Evolutionary conservation across 1,140 invertebrate species (phyloP).

Genomic region (Ectropis grisescens): DNA sequence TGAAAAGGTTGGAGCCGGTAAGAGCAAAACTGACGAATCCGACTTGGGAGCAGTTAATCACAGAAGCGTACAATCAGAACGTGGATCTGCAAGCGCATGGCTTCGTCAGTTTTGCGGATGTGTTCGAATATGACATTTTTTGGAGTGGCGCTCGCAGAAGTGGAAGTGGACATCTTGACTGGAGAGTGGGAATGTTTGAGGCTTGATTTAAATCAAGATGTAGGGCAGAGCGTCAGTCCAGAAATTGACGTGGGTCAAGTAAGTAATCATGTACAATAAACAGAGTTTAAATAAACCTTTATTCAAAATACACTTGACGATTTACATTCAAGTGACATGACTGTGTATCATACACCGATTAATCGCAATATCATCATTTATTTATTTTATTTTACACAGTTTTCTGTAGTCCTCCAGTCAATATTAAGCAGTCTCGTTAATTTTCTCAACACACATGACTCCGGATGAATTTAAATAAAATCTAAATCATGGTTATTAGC

Average conservation of each 20-base stretch:
- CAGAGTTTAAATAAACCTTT: too few relatives aligned
- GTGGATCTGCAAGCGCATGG: conserved; percentile 76
- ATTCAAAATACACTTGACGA: too few relatives aligned
- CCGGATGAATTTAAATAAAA: too few relatives aligned
- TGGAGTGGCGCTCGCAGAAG: conserved; percentile 74
- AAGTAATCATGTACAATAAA: background rate
- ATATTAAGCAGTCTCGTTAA: too few relatives aligned
- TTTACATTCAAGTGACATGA: too few relatives aligned
- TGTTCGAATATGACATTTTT: conserved; percentile 72
- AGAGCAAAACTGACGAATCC: conserved; percentile 69
- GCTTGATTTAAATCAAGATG: conserved; percentile 84
- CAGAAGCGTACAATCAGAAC: conserved; percentile 61
- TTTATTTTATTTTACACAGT: too few relatives aligned
- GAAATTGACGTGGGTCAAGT: conserved; percentile 87
- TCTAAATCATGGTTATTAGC: too few relatives aligned
- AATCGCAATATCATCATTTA: too few relatives aligned
- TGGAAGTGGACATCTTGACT: conserved; percentile 87
- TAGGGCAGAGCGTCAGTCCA: conserved; percentile 80
- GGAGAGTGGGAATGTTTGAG: conserved; percentile 77
- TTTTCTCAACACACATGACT: too few relatives aligned
- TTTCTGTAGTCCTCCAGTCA: too few relatives aligned
- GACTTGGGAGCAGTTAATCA: conserved; percentile 74
- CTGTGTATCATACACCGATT: too few relatives aligned
- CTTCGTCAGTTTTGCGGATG: conserved; percentile 49
- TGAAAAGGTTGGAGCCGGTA: conserved; percentile 73